Conservation (phyloP, 2,113 vertebrate species). For the Salvator merianae region DNA sequence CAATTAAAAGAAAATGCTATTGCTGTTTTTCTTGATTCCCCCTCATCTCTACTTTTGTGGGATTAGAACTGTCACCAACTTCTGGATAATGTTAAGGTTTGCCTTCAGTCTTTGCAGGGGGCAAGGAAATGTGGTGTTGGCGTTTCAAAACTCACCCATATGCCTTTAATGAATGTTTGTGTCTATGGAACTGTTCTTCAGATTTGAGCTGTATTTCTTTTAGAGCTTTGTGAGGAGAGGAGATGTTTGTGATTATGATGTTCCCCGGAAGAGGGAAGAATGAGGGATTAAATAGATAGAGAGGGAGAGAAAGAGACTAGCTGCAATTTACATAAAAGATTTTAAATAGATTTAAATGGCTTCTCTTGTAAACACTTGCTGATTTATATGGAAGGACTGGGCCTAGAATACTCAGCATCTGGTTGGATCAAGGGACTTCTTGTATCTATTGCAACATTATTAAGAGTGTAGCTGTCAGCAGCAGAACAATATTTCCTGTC, state of each 20-base stretch:
- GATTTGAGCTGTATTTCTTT: background rate
- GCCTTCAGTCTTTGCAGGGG: background rate
- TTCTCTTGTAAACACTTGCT: background rate
- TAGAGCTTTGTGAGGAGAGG: background rate
- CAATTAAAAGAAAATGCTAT: background rate
- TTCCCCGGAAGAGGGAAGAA: fast-evolving
- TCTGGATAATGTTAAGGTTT: background rate
- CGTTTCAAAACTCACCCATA: background rate
- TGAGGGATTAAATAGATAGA: fast-evolving
- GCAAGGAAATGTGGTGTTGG: background rate
- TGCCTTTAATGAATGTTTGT: background rate
- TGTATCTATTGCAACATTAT: background rate
- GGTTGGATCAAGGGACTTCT: background rate
- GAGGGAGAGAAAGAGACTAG: too few relatives aligned
- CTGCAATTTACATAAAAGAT: background rate
- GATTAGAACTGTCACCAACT: background rate
- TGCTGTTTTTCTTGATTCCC: background rate
- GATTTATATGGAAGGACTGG: background rate
- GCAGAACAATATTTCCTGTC: background rate
- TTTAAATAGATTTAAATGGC: background rate
- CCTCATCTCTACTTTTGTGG: background rate
- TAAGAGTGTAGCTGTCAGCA: background rate
- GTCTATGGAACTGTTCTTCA: background rate
- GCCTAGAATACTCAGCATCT: background rate
- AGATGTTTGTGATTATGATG: background rate